These are phyloP conservation scores for Scaptomyza parva DNA, from an alignment of 2,888 invertebrate genomes.

Conservation along the genomic window DNA sequence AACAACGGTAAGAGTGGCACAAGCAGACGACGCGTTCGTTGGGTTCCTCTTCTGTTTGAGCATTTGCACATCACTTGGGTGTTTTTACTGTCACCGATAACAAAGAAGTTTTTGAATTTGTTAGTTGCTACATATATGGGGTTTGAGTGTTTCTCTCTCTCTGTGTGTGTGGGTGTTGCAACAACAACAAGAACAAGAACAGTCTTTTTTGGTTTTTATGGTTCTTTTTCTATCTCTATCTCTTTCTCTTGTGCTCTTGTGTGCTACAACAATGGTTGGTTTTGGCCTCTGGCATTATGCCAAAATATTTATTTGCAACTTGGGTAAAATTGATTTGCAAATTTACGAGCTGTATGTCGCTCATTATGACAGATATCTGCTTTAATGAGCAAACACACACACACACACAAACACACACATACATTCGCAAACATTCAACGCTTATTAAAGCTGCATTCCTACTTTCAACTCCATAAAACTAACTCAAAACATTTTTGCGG, in stretches of 20 bases:
- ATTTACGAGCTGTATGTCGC: slow-evolving; percentile 39
- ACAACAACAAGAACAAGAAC: neutral
- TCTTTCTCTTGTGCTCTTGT: no score
- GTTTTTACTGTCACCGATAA: slow-evolving; percentile 48
- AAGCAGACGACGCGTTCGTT: slow-evolving; percentile 17
- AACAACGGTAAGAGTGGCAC: slow-evolving; percentile 2
- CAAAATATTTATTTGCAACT: slow-evolving; percentile 58
- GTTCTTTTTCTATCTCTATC: neutral
- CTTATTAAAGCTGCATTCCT: neutral
- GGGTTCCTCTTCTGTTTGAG: slow-evolving; percentile 19
- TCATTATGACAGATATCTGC: slow-evolving; percentile 17
- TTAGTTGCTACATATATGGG: neutral
- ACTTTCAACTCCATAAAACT: neutral
- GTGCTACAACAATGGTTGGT: neutral
- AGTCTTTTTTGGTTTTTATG: slow-evolving; percentile 2
- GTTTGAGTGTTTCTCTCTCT: neutral
- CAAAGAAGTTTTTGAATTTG: slow-evolving; percentile 34
- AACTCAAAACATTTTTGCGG: neutral
- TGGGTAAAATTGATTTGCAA: slow-evolving; percentile 64
- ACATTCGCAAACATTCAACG: neutral
- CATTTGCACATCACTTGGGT: slow-evolving; percentile 47
- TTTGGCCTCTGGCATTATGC: slow-evolving; percentile 28
- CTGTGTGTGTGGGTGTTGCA: slow-evolving; percentile 1
- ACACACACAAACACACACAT: neutral
- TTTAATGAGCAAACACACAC: slow-evolving; percentile 14